Base-by-base conservation (phyloP, 2,797 vertebrate genomes). In the Pachyuromys duprasi region DNA sequence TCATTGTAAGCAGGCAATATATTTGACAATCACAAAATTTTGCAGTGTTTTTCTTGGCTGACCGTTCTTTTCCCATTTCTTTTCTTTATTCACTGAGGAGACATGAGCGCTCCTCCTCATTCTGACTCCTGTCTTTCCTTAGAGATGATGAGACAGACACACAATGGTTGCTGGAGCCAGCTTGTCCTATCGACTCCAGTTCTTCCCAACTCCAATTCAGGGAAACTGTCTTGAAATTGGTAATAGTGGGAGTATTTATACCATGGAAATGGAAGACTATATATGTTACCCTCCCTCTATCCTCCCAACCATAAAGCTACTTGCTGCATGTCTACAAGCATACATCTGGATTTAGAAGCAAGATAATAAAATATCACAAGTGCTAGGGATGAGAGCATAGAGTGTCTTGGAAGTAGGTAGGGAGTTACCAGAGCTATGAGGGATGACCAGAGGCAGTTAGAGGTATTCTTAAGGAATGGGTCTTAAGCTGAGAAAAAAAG, bases 31-130 rank as follows among this genome's bases (percentile, higher is more conserved):
- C 33, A 83, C 28, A 63, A 7, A 20, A 60, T 82, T 88, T 93
- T 84, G 84, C 49, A 91, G 24, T 20, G 78, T 24, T 86, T 96
- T 76, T 91, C 70, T 89, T 91, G 70, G 24, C n/a, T 15, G 33
- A 4, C 31, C 22, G 36, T 86, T 70, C 53, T 49, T 83, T 60
- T 8, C 8, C 53, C 3, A 24, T 31, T 80, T n/a, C 6, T 91
- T 20, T 14, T 86, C 91, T 81, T 55, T 6, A 80, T 90, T 82
- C 63, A 67, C 31, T 39, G 39, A 92, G n/a, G 69, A 72, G 20
- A 93, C 78, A 20, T 13, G 82, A 49, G 15, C 31, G 31, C 33
- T 20, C 39, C 26, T 22, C 26, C 33, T 49, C 17, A 36, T 20
- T 70, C 49, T 76, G 42, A 18, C n/a, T 74, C 20, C 53, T 22